phyloP scores from a whole-genome alignment of 2,797 vertebrate genomes.

The Eulemur mongoz region DNA sequence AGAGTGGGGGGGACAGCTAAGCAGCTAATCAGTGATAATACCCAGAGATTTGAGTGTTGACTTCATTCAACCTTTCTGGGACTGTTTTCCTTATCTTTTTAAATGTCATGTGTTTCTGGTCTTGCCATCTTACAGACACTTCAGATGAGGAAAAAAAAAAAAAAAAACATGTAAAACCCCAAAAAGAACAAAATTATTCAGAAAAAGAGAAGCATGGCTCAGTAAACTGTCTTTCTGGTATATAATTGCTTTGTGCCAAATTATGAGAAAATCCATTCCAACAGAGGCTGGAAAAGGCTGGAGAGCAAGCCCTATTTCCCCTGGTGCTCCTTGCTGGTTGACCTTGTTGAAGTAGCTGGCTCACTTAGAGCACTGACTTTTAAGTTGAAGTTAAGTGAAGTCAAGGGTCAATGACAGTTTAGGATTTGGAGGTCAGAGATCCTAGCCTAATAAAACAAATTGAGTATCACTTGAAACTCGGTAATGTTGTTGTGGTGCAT shows the following conservation, averaged over 20 bases:
- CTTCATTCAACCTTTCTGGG: not conserved
- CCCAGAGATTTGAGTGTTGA: not conserved
- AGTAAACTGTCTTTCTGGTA: not conserved
- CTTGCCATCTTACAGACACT: not conserved
- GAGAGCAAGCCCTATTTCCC: not conserved
- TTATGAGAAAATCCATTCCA: not conserved
- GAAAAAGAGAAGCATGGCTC: not conserved
- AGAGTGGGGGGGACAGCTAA: not conserved
- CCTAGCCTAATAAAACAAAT: not conserved
- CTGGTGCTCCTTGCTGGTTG: not conserved
- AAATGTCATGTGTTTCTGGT: not conserved
- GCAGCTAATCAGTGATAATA: not conserved
- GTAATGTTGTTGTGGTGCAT: too few species aligned
- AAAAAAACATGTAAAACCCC: not conserved
- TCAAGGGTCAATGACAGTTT: not conserved
- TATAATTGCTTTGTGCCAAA: not conserved
- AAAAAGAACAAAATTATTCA: not conserved
- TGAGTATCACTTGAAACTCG: not conserved
- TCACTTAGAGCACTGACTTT: not conserved
- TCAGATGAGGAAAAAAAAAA: not conserved
- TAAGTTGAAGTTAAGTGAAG: not conserved
- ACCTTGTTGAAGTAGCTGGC: not conserved
- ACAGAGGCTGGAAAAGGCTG: fast-evolving
- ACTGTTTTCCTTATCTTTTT: not conserved
- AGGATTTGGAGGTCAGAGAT: not conserved